Evolutionary conservation across 2,113 vertebrate genomes (phyloP).

Genomic region (Hystrix cristata): DNA sequence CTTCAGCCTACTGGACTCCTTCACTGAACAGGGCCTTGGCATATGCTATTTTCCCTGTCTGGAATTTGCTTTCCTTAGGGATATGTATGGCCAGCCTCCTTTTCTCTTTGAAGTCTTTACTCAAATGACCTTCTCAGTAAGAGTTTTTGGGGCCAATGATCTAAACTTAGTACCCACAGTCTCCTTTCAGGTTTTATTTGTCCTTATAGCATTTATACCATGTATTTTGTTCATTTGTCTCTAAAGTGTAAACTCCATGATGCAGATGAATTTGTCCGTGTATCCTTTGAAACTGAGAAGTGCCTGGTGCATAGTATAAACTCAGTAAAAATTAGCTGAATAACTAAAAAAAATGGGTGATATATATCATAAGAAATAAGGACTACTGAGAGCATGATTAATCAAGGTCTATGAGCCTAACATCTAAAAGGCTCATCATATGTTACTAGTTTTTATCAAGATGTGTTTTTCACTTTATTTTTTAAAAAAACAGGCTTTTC

Average conservation of each 20-base stretch:
- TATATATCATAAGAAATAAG: conserved; percentile 48
- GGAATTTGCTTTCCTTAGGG: not conserved
- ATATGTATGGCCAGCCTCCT: not conserved
- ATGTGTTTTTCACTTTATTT: conserved; percentile 30
- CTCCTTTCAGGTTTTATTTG: conserved; percentile 4
- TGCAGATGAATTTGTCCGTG: not conserved
- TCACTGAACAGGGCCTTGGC: not conserved
- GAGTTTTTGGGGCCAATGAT: conserved; percentile 23
- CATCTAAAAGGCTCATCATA: not conserved
- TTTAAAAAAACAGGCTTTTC: not conserved
- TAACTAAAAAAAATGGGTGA: conserved; percentile 2
- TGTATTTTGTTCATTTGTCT: conserved; percentile 38
- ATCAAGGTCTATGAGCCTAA: not conserved
- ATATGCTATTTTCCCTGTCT: not conserved
- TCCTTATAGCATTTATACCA: conserved; percentile 22
- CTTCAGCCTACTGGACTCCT: not conserved
- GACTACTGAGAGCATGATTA: conserved; percentile 56
- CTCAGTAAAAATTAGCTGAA: conserved; percentile 11
- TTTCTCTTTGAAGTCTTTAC: conserved; percentile 12
- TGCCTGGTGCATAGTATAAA: not conserved
- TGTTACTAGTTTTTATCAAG: not conserved
- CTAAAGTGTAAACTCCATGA: not conserved
- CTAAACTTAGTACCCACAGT: conserved; percentile 1
- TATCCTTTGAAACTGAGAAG: not conserved
- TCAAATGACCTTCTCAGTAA: conserved; percentile 1